Base-by-base conservation (phyloP, 2,113 vertebrate genomes). In the Crypturellus undulatus region DNA sequence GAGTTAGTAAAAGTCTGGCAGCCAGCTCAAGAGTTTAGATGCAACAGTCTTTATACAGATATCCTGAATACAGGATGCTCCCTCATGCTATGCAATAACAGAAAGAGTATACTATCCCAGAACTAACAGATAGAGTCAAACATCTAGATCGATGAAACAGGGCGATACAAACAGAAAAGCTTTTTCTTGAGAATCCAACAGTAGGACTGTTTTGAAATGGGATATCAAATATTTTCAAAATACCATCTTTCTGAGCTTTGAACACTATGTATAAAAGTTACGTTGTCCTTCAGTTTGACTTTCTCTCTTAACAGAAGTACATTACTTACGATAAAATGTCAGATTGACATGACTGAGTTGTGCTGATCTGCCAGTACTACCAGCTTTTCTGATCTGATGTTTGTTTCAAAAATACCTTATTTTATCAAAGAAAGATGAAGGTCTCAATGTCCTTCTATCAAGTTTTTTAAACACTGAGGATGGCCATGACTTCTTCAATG, bases 351-450 rank as follows among this genome's bases (percentile, higher is more conserved):
- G 82, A 84, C 79, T 72, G 75, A 93, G 65, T 93, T 91, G 78
- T 87, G 72, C 73, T 96, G 84, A 94, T 94, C 95, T 92, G 83
- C 84, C 73, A 84, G 88, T 97, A 96, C 89, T 79, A 81, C 63
- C 77, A 95, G 73, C 86, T 94, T 96, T 92, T 84, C 91, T 96
- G 84, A 96, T 94, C 64, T 95, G 89, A 96, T 87, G 77, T 42
- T 93, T 87, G 90, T 92, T 96, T 94, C 52, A 62, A 82, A 84
- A 91, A 80, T 60, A 91, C 72, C 96, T 96, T 93, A 81, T 67
- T 81, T 93, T 97, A 92, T 65, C 75, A 96, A 92, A 89, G 80
- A 64, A 95, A 92, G 90, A 92, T 85, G 91, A 97, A 97, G 87
- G 83, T 90, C 85, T 87, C 25, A 67, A 69, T 77, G 64, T 67